Evolutionary conservation across 2,888 invertebrate species (phyloP).

Genomic region (Nysson spinosus): DNA sequence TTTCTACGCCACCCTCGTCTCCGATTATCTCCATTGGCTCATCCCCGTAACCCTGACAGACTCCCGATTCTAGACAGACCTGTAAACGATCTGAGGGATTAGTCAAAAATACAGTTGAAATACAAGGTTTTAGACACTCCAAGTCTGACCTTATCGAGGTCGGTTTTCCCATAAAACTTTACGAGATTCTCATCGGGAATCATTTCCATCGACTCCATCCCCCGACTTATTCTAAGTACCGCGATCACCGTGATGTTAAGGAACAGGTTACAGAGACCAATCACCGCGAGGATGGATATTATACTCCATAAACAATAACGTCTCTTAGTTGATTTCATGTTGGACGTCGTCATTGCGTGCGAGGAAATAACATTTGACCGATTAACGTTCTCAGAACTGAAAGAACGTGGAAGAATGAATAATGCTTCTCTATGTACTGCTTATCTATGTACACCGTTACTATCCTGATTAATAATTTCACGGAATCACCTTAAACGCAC

Average conservation of each 20-base stretch:
- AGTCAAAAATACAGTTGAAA: too few relatives aligned
- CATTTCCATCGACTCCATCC: conserved; percentile 91
- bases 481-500: conserved; percentile 45
- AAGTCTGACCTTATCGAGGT: conserved; percentile 84
- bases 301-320: conserved; percentile 84
- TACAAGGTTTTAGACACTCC: too few relatives aligned
- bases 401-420: background rate
- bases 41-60: conserved; percentile 76
- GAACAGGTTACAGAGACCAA: conserved; percentile 84
- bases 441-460: too few relatives aligned
- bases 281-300: conserved; percentile 85
- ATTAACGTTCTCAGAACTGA: conserved; percentile 37
- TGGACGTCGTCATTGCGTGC: conserved; percentile 24
- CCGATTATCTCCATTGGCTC: conserved; percentile 76
- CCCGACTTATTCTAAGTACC: conserved; percentile 88
- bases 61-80: conserved; percentile 73
- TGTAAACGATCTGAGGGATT: conserved; percentile 30
- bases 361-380: conserved; percentile 32
- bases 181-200: conserved; percentile 85
- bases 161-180: conserved; percentile 88
- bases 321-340: conserved; percentile 63
- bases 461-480: too few relatives aligned
- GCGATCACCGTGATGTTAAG: conserved; percentile 89
- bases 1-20: conserved; percentile 71
- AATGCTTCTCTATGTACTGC: too few relatives aligned